phyloP scores from a whole-genome alignment of 30 jellyfish, hydroid and myxozoan species.

The Sanderia malayensis region DNA sequence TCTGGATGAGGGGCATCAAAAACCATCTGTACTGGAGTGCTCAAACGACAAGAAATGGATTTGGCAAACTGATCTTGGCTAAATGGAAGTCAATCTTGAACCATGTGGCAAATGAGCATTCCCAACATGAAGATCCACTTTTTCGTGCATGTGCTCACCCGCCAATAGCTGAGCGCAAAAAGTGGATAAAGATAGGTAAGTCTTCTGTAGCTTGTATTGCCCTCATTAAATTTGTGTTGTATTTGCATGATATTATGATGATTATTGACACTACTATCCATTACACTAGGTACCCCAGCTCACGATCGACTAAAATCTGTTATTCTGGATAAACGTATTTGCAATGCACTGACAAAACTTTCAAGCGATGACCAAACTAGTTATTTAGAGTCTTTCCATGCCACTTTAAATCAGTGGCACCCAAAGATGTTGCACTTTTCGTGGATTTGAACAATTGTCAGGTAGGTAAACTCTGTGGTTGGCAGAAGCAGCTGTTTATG shows the following conservation, averaged over 20 bases:
- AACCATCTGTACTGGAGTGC: slow-evolving; percentile 47
- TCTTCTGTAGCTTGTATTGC: neutral
- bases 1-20: slow-evolving; percentile 16
- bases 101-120: slow-evolving; percentile 35
- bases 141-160: slow-evolving; percentile 35
- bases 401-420: slow-evolving; percentile 32
- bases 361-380: slow-evolving; percentile 39
- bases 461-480: neutral
- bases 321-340: slow-evolving; percentile 3
- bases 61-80: slow-evolving; percentile 26
- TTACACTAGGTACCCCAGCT: slow-evolving; percentile 23
- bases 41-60: slow-evolving; percentile 17
- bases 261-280: neutral
- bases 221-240: neutral
- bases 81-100: slow-evolving; percentile 34
- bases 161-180: slow-evolving; percentile 9
- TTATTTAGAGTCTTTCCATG: slow-evolving; percentile 32
- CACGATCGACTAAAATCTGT: slow-evolving; percentile 11
- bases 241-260: neutral
- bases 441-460: slow-evolving; percentile 25
- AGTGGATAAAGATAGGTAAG: slow-evolving; percentile 33
- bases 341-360: slow-evolving; percentile 15
- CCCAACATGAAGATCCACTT: slow-evolving; percentile 9
- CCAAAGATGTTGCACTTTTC: slow-evolving; percentile 20
- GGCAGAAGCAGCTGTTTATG: neutral